phyloP scores from a whole-genome alignment of 2,888 invertebrate species.

The Orthosia cruda region DNA sequence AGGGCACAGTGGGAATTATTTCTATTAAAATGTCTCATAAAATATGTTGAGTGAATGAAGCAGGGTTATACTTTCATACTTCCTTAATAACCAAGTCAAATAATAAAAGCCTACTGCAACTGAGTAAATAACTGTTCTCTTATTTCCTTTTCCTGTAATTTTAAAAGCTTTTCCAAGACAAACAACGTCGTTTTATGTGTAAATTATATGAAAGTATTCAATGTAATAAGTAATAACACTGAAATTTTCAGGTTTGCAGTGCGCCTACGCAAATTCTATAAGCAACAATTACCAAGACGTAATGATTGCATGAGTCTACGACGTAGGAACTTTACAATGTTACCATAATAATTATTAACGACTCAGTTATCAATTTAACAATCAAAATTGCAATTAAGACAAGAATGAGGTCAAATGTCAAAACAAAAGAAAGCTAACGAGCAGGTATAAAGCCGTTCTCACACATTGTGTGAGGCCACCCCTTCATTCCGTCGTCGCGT shows the following conservation, averaged over 20 bases:
- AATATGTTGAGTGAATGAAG: conserved; percentile 35
- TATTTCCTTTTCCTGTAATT: neutral
- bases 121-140: neutral
- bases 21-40: conserved; percentile 57
- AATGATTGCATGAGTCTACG: conserved; percentile 48
- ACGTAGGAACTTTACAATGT: conserved; percentile 42
- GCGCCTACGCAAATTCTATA: conserved; percentile 68
- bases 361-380: conserved; percentile 24
- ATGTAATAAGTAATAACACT: neutral
- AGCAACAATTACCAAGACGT: conserved; percentile 63
- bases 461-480: conserved; percentile 64
- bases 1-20: conserved; percentile 48
- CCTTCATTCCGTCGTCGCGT: conserved; percentile 78
- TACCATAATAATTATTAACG: conserved; percentile 8
- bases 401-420: conserved; percentile 70
- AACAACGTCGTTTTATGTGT: too few species aligned
- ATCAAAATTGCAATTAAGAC: conserved; percentile 60
- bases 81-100: conserved; percentile 24
- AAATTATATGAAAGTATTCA: neutral
- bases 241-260: conserved; percentile 26
- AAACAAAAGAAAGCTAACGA: conserved; percentile 70
- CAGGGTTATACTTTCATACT: conserved; percentile 4
- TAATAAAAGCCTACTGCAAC: conserved; percentile 8
- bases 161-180: neutral
- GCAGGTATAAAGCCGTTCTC: conserved; percentile 67